Evolutionary conservation across 2,797 vertebrate genomes (phyloP).

Genomic region (Periparus ater): DNA sequence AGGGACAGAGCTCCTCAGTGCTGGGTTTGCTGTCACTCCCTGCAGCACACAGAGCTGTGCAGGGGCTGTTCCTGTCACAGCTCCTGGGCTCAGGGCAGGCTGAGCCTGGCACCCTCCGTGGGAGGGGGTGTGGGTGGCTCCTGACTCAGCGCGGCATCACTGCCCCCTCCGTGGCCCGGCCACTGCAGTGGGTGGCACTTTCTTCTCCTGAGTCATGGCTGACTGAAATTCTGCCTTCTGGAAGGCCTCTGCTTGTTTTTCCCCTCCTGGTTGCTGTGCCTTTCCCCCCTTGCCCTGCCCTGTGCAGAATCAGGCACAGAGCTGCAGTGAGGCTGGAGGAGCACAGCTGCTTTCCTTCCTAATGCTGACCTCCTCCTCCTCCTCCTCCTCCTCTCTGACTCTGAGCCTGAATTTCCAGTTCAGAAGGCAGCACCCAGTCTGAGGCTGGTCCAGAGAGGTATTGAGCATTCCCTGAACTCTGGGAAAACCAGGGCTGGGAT

Average conservation of each 20-base stretch:
- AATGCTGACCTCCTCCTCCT: background rate
- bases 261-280: background rate
- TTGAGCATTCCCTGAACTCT: background rate
- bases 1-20: background rate
- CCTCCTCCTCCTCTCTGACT: background rate
- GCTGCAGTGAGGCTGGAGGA: background rate
- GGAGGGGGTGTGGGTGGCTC: background rate
- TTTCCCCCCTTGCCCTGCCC: background rate
- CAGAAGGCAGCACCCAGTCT: background rate
- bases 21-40: background rate
- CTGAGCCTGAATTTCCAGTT: background rate
- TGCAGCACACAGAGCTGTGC: background rate
- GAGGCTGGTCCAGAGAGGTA: background rate
- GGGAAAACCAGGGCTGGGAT: background rate
- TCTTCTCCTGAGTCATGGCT: constrained; percentile 51
- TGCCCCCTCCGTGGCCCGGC: background rate
- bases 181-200: constrained; percentile 36
- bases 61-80: background rate
- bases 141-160: background rate
- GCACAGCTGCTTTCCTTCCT: background rate
- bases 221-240: constrained; percentile 33
- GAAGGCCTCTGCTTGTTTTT: background rate
- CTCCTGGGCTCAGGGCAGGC: background rate
- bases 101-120: background rate
- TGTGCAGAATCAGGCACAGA: background rate